phyloP scores from a whole-genome alignment of 2,113 vertebrate genomes.

The Eudyptes chrysolophus region DNA sequence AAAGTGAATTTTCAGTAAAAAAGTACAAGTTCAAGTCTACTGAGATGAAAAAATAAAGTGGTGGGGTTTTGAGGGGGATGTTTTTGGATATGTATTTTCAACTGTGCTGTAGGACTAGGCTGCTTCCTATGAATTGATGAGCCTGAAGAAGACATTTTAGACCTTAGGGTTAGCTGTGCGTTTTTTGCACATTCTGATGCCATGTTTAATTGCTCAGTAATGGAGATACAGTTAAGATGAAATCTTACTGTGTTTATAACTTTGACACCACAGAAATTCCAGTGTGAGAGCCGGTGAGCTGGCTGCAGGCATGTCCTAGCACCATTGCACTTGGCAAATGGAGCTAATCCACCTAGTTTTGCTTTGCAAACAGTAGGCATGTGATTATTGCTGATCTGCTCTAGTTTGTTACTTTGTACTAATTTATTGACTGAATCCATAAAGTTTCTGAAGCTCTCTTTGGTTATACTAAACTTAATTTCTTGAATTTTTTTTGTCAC shows the following conservation, averaged over 20 bases:
- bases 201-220: neutral
- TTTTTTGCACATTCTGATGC: neutral
- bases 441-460: neutral
- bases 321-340: neutral
- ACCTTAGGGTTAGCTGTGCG: neutral
- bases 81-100: neutral
- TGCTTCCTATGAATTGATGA: neutral
- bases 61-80: fast-evolving
- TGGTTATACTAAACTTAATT: neutral
- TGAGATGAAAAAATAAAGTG: neutral
- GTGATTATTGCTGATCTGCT: neutral
- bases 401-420: neutral
- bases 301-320: neutral
- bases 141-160: neutral
- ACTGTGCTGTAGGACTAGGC: neutral
- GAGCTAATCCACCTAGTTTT: neutral
- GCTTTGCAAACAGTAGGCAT: neutral
- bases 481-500: neutral
- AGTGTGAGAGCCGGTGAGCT: neutral
- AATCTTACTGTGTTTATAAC: neutral
- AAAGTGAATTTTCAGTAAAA: neutral
- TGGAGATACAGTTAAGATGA: neutral
- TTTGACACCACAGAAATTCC: neutral
- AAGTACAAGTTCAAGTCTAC: neutral
- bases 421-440: neutral